phyloP scores from a whole-genome alignment of 2,888 invertebrate species.

The Lasioglossum lativentre region DNA sequence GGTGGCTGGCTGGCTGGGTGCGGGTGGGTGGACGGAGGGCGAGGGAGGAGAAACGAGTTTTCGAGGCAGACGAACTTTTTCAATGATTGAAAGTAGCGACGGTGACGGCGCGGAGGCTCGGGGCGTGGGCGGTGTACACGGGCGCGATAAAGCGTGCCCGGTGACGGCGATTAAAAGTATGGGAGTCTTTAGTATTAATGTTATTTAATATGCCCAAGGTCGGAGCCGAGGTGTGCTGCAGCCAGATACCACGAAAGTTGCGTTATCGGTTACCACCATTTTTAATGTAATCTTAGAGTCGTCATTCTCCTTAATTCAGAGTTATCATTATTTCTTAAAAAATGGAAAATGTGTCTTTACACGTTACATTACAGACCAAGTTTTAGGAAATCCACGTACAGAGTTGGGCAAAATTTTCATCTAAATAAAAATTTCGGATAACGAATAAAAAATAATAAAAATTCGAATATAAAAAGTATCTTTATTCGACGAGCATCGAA shows the following conservation, averaged over 20 bases:
- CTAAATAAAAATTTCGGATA: no score
- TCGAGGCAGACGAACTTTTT: constrained; percentile 60
- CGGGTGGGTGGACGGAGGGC: background rate
- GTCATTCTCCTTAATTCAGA: background rate
- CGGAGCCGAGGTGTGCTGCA: background rate
- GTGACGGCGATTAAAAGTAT: constrained; percentile 38
- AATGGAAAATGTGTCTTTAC: no score
- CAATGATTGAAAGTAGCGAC: constrained; percentile 62
- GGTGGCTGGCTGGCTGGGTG: background rate
- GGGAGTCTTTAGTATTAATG: constrained; percentile 17
- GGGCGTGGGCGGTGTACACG: background rate
- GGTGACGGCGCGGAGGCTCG: background rate
- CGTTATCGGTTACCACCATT: background rate
- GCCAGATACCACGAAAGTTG: background rate
- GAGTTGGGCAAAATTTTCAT: no score
- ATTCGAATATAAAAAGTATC: no score
- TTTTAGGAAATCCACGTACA: background rate
- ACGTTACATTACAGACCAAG: background rate
- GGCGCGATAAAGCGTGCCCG: constrained; percentile 22
- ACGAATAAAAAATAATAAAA: no score
- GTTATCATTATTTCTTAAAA: background rate
- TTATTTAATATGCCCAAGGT: background rate
- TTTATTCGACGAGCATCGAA: no score
- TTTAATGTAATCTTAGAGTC: background rate
- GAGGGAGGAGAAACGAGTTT: constrained; percentile 54